Percentiles rank a stretch among this genome's conserved stretches.
Evolutionary conservation across 2,113 vertebrate genomes (phyloP).

Genomic region (Notarius quadriscutis): DNA sequence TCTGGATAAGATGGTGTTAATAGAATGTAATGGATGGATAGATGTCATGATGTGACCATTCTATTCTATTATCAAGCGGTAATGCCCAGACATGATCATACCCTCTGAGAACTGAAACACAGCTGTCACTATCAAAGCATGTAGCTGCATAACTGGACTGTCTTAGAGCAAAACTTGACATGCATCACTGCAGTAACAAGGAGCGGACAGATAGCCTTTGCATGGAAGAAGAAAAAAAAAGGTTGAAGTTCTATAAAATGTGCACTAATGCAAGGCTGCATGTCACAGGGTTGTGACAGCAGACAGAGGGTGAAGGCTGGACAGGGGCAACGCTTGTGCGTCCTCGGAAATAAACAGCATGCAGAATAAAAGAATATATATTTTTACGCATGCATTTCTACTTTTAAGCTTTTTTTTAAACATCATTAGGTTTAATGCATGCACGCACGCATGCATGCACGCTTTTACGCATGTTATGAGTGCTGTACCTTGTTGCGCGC

Average conservation of each 20-base stretch:
- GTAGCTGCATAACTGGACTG: background rate
- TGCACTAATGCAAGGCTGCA: background rate
- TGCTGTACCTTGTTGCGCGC: constrained; percentile 4
- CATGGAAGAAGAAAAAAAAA: too few species aligned
- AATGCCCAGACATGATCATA: background rate
- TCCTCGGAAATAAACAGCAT: background rate
- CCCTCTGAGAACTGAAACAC: background rate
- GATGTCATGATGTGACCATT: too few species aligned
- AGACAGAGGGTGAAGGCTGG: background rate
- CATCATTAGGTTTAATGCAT: too few species aligned
- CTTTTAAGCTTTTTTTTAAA: too few species aligned
- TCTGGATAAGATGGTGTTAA: too few species aligned
- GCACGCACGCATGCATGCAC: background rate
- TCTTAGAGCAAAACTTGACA: background rate
- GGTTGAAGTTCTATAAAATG: background rate
- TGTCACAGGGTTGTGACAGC: background rate
- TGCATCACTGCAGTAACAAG: too few species aligned
- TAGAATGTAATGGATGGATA: too few species aligned
- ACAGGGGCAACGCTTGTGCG: background rate
- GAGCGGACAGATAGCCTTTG: too few species aligned
- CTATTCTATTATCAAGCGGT: background rate
- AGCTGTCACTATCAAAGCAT: background rate
- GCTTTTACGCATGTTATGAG: background rate
- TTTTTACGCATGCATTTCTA: too few species aligned
- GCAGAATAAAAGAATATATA: background rate